Evolutionary conservation across 2,888 invertebrate genomes (phyloP), one percentile per base, ranked within the genome.

Genomic region (Andrena bucephala): DNA sequence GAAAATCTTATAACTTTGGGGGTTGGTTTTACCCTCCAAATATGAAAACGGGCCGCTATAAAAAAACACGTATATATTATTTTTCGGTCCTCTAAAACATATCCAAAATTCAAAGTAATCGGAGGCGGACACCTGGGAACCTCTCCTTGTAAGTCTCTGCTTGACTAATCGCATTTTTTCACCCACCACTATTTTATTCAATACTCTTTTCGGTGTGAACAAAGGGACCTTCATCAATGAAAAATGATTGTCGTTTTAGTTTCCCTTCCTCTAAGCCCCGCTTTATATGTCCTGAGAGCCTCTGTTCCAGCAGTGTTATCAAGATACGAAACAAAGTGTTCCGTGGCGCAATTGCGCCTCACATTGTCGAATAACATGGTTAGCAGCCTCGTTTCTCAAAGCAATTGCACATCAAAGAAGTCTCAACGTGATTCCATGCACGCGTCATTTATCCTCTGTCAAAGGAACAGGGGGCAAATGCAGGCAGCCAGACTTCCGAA

Each of bases 391-490:
- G 75, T 76, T 82, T 67, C 60, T 62, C 70, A 57, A 42, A 71
- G 82, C 71, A 83, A 82, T 83, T 82, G 72, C 69, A 72, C 76
- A 69, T 83, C 83, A 83, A 83, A 76, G 83, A 76, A 82, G 48
- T 66, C 60, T 71, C 16, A 52, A 70, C 67, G 42, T 67, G 57
- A 52, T 36, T 29, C 59, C 16, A 54, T 36, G 50, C 48, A 20
- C 48, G 50, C 67, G 52, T 54, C 74, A 60, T 70, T 74, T 75
- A 33, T 75, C 67, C 62, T 1, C 16, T 31, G 62, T 67, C 57
- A 71, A 75, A 80, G 80, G 60, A 75, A 20, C 16, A 36, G 16
- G 13, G 13, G 8, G 20, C 62, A 57, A 63, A 74, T n/a, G 42
- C 16, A n/a, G 59, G n/a, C 33, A 24, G 31, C 20, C 50, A 50